These are phyloP conservation scores for Metridium senile DNA, from an alignment of 92 coral and sea anemone genomes.

Conservation along the genomic window DNA sequence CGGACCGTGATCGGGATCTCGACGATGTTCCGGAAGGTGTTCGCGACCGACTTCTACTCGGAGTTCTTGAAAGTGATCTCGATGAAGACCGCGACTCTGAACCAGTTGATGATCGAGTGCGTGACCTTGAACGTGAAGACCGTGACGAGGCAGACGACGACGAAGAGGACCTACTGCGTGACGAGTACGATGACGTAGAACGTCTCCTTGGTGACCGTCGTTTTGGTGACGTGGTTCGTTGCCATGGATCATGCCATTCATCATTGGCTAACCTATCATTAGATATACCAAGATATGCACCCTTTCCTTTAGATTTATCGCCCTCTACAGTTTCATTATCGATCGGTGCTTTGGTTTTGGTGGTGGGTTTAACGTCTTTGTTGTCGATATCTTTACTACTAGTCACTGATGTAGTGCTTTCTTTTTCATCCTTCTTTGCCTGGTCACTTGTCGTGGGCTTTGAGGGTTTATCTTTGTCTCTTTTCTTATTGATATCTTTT, in stretches of 20 bases:
- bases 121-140: conserved; percentile 69
- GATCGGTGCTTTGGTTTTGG: conserved; percentile 47
- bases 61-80: conserved; percentile 80
- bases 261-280: conserved; percentile 78
- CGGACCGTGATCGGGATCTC: conserved; percentile 66
- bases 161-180: conserved; percentile 75
- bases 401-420: background rate
- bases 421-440: conserved; percentile 29
- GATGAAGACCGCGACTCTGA: conserved; percentile 92
- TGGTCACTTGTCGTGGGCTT: conserved; percentile 30
- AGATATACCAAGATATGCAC: conserved; percentile 69
- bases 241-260: conserved; percentile 91
- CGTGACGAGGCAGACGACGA: conserved; percentile 82
- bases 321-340: conserved; percentile 52
- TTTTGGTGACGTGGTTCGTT: conserved; percentile 80
- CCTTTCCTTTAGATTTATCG: conserved; percentile 55
- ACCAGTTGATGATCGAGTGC: conserved; percentile 66
- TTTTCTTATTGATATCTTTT: conserved; percentile 39
- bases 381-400: conserved; percentile 26
- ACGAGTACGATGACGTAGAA: conserved; percentile 53
- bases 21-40: conserved; percentile 77
- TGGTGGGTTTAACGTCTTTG: conserved; percentile 38
- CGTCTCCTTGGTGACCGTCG: conserved; percentile 65
- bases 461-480: conserved; percentile 62
- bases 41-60: conserved; percentile 57